Evolutionary conservation across 2,888 invertebrate species (phyloP).

Genomic region (Sceliomorpha sp.): DNA sequence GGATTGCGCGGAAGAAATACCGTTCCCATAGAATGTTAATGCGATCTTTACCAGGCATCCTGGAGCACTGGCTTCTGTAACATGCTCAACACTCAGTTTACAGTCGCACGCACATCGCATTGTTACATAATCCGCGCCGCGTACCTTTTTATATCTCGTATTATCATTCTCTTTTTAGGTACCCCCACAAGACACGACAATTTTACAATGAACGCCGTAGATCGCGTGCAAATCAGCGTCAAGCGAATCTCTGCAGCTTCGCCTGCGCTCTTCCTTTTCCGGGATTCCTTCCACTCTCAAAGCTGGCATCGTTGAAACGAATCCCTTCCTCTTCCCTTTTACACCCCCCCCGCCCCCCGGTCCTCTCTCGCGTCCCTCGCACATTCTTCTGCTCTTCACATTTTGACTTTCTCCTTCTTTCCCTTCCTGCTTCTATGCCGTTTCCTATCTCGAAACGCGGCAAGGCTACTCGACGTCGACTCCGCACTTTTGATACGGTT

Average conservation of each 20-base stretch:
- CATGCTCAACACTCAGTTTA: conserved; percentile 47
- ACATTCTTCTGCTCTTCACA: conserved; percentile 11
- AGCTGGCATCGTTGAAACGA: conserved; percentile 10
- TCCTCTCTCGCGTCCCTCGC: too few relatives aligned
- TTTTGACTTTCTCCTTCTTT: conserved; percentile 6
- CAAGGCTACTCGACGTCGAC: conserved; percentile 36
- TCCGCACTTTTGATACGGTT: conserved; percentile 68
- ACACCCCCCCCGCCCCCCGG: neutral
- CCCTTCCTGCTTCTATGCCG: conserved; percentile 55
- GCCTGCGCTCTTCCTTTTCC: conserved; percentile 41
- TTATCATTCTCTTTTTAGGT: conserved; percentile 27
- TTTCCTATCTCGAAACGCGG: conserved; percentile 36
- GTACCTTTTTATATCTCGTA: conserved; percentile 34
- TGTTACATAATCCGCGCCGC: conserved; percentile 67
- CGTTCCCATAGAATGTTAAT: conserved; percentile 80
- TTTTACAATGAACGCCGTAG: conserved; percentile 18
- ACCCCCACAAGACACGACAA: conserved; percentile 21
- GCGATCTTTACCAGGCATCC: conserved; percentile 68
- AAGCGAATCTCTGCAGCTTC: conserved; percentile 25
- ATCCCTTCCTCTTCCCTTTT: conserved; percentile 14
- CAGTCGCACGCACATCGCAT: conserved; percentile 65
- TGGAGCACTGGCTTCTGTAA: conserved; percentile 47
- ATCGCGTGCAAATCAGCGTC: conserved; percentile 43
- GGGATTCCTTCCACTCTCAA: conserved; percentile 25
- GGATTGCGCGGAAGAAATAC: conserved; percentile 71